phyloP scores from a whole-genome alignment of 92 coral and sea anemone genomes.

The Phenganax marumi region DNA sequence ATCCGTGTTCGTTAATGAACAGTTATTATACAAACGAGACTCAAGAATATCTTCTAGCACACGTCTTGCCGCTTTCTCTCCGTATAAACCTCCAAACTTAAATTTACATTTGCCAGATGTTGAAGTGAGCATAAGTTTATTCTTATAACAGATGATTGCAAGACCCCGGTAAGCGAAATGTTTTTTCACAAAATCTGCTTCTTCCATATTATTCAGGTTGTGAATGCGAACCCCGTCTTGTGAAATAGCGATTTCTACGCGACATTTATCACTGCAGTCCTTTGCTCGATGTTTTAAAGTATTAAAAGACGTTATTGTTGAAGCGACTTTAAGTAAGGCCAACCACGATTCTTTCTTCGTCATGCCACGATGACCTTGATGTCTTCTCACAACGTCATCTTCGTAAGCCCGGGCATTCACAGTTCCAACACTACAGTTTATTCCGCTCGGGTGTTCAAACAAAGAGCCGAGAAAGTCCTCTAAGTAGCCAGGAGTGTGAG shows the following conservation, averaged over 20 bases:
- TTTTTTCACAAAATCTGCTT: constrained; percentile 66
- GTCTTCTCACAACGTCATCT: constrained; percentile 69
- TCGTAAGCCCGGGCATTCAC: constrained; percentile 69
- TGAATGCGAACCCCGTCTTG: constrained; percentile 64
- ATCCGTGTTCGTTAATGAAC: background rate
- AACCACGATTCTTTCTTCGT: constrained; percentile 66
- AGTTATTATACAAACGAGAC: constrained; percentile 30
- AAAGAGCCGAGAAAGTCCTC: constrained; percentile 79
- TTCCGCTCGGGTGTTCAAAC: constrained; percentile 78
- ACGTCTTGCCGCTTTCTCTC: constrained; percentile 75
- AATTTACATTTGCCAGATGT: constrained; percentile 33
- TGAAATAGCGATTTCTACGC: constrained; percentile 64
- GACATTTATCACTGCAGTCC: constrained; percentile 56
- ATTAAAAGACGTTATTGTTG: constrained; percentile 62
- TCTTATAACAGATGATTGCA: constrained; percentile 63
- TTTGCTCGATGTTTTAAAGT: constrained; percentile 67
- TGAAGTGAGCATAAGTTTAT: constrained; percentile 61
- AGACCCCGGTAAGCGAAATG: constrained; percentile 70
- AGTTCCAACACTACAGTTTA: constrained; percentile 68
- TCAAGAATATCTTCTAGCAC: constrained; percentile 62
- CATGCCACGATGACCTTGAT: constrained; percentile 81
- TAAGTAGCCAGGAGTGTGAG: constrained; percentile 76
- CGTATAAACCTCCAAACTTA: constrained; percentile 39
- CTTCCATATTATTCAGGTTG: constrained; percentile 60
- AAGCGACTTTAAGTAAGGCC: constrained; percentile 68